Evolutionary conservation across 2,888 invertebrate species (phyloP).

Genomic region (Ashinkailepas kermadecensis): DNA sequence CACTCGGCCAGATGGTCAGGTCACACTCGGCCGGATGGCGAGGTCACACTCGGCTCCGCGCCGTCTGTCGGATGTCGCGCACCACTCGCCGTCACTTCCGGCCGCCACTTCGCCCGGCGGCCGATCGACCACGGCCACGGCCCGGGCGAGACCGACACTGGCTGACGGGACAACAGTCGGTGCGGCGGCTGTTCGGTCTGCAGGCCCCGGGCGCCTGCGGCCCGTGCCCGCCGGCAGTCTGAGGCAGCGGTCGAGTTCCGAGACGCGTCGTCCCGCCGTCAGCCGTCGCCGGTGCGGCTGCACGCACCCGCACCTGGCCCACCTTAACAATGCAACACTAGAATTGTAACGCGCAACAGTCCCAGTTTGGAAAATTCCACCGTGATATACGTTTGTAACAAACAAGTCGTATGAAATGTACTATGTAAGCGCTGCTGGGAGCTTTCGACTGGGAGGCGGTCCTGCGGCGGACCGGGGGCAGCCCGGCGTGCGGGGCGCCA

Average conservation of each 20-base stretch:
- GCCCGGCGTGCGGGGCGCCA: neutral
- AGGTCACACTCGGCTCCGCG: neutral
- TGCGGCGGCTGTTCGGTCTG: neutral
- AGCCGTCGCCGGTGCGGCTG: too few relatives aligned
- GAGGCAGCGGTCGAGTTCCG: too few relatives aligned
- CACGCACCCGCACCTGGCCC: neutral
- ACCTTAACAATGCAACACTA: slow-evolving; percentile 4
- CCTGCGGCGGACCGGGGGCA: neutral
- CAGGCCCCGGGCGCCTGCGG: neutral
- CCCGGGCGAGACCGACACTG: neutral
- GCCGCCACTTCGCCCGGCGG: too few relatives aligned
- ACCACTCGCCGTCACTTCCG: too few relatives aligned
- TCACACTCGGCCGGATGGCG: neutral
- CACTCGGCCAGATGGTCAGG: neutral
- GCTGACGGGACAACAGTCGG: neutral
- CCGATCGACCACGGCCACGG: neutral
- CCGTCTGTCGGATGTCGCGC: too few relatives aligned
- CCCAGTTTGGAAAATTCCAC: neutral
- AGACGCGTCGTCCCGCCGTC: too few relatives aligned
- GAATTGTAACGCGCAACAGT: slow-evolving; percentile 17
- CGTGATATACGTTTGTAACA: slow-evolving; percentile 18
- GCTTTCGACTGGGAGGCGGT: neutral
- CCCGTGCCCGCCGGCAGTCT: too few relatives aligned
- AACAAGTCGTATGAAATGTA: slow-evolving; percentile 18
- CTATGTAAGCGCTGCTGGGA: neutral